Conservation (phyloP, 2,797 vertebrate species). For the Halcyon leucocephala region DNA sequence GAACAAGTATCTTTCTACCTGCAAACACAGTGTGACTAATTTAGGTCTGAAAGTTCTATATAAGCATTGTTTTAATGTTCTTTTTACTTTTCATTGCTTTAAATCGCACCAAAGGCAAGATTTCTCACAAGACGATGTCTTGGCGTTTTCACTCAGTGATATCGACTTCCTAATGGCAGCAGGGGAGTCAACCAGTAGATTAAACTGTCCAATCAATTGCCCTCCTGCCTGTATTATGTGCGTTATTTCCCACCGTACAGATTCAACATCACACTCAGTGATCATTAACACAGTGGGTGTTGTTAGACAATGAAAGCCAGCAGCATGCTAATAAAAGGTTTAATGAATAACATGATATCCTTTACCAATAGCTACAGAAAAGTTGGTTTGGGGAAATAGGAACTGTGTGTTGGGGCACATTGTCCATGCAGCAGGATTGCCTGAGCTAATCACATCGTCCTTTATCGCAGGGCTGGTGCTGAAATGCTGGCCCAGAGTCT, state of each 20-base stretch:
- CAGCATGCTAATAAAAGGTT: slow-evolving; percentile 13
- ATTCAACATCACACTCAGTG: not conserved
- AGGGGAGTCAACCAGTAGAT: not conserved
- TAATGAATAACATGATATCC: slow-evolving; percentile 5
- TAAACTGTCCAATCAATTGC: slow-evolving; percentile 5
- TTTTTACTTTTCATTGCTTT: not conserved
- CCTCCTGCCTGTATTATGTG: slow-evolving; percentile 4
- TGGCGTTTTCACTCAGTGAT: not conserved
- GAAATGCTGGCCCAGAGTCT: rapidly evolving
- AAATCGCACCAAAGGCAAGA: not conserved
- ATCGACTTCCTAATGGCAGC: not conserved
- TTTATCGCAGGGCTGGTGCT: not conserved
- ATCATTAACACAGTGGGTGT: slow-evolving; percentile 10
- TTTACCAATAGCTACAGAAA: not conserved
- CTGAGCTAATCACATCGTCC: not conserved
- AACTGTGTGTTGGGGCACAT: not conserved
- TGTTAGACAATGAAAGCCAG: slow-evolving; percentile 33
- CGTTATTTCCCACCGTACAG: not conserved
- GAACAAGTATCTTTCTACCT: not conserved
- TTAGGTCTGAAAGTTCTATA: not conserved
- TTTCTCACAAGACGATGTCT: not conserved
- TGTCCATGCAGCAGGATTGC: not conserved
- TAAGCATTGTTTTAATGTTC: not conserved
- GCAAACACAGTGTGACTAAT: not conserved
- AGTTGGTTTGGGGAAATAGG: not conserved